These are phyloP conservation scores for Homarus americanus DNA, from an alignment of 1,140 invertebrate species.

Conservation along the genomic window DNA sequence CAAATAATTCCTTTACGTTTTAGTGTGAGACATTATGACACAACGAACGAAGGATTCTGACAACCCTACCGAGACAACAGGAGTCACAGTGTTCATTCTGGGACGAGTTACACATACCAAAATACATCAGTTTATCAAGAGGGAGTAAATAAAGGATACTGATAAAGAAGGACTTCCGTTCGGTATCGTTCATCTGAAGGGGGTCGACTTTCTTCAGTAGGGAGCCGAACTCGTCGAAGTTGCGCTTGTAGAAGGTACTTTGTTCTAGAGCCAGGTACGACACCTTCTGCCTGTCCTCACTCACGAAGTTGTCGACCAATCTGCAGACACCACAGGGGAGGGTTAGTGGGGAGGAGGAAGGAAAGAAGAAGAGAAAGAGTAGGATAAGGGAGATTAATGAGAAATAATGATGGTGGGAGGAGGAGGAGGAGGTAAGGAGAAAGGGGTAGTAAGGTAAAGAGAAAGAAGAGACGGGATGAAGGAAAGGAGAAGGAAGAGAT, in stretches of 20 bases:
- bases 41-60: too few species aligned
- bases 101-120: neutral
- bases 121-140: neutral
- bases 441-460: too few species aligned
- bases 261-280: constrained; percentile 57
- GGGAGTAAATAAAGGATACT: constrained; percentile 49
- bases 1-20: neutral
- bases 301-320: constrained; percentile 30
- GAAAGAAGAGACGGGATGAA: too few species aligned
- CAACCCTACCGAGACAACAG: too few species aligned
- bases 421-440: too few species aligned
- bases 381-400: neutral
- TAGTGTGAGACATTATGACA: too few species aligned
- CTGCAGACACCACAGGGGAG: neutral
- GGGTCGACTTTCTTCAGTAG: constrained; percentile 43
- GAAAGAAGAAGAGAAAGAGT: neutral
- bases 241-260: constrained; percentile 26
- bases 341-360: neutral
- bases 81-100: too few species aligned
- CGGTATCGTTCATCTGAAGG: neutral
- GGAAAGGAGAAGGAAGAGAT: too few species aligned
- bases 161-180: constrained; percentile 53
- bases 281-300: constrained; percentile 18
- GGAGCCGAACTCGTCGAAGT: constrained; percentile 23
- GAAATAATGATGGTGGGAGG: too few species aligned